phyloP scores from a whole-genome alignment of 1,140 invertebrate genomes.

The Drosophila equinoxialis region DNA sequence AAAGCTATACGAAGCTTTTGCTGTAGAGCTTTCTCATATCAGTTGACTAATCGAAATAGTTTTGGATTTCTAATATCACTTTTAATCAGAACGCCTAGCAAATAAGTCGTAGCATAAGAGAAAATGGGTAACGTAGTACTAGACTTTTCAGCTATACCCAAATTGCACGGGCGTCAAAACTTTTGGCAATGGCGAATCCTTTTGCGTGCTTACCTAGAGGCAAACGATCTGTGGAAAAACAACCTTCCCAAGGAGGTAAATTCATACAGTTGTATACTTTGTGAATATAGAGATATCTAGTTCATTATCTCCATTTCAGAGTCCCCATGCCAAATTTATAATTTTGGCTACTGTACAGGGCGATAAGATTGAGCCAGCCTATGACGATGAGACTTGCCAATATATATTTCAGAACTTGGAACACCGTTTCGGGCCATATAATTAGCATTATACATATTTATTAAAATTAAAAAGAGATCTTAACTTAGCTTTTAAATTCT shows the following conservation, averaged over 20 bases:
- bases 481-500: too few species aligned
- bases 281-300: neutral
- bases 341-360: constrained; percentile 48
- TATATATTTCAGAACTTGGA: constrained; percentile 59
- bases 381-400: constrained; percentile 47
- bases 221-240: constrained; percentile 57
- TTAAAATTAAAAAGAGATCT: too few species aligned
- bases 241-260: constrained; percentile 58
- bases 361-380: constrained; percentile 60
- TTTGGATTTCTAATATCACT: constrained; percentile 22
- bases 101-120: neutral
- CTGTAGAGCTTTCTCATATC: constrained; percentile 18
- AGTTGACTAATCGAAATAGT: neutral
- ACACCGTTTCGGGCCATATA: constrained; percentile 47
- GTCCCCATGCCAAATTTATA: constrained; percentile 52
- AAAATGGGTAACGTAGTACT: constrained; percentile 51
- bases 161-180: constrained; percentile 52
- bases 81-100: constrained; percentile 19
- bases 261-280: neutral
- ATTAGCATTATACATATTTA: neutral
- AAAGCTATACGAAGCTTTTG: constrained; percentile 32
- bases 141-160: constrained; percentile 62
- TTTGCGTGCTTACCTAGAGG: constrained; percentile 49
- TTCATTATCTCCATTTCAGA: constrained; percentile 28
- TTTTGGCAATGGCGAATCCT: constrained; percentile 67